phyloP scores from a whole-genome alignment of 2,797 vertebrate genomes.

The Oceanodroma leucorhoa region DNA sequence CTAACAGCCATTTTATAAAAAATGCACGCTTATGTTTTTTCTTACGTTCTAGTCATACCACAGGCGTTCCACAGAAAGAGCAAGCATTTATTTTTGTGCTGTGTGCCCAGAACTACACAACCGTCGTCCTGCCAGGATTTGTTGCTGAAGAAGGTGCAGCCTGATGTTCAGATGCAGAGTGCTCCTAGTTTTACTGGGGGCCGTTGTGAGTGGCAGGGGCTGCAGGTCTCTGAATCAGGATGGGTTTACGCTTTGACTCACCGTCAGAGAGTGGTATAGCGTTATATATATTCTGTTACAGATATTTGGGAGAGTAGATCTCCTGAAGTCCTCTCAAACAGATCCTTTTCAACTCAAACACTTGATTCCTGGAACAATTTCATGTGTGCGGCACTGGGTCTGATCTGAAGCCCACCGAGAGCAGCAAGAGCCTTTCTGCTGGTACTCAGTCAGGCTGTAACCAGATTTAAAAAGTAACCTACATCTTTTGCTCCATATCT shows the following conservation, averaged over 20 bases:
- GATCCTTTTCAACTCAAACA: not conserved
- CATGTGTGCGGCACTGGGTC: not conserved
- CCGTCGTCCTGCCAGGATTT: not conserved
- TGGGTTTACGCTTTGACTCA: not conserved
- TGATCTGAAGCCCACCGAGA: not conserved
- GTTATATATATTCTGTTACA: rapidly evolving
- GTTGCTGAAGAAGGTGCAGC: not conserved
- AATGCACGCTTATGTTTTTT: not conserved
- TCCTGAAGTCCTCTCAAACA: not conserved
- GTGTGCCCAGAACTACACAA: not conserved
- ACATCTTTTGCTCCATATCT: not conserved
- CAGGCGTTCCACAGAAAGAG: not conserved
- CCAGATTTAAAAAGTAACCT: not conserved
- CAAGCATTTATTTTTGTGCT: not conserved
- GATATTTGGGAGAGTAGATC: not conserved
- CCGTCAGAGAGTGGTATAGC: not conserved
- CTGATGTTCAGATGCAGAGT: not conserved
- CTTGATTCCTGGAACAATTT: not conserved
- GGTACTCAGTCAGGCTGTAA: not conserved
- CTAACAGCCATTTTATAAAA: not conserved
- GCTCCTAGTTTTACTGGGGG: not conserved
- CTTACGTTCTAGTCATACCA: not conserved
- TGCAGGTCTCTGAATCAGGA: not conserved
- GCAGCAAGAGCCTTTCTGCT: not conserved
- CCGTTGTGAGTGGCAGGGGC: not conserved